Evolutionary conservation across 2,888 invertebrate genomes (phyloP).

Genomic region (Graphium colonna): DNA sequence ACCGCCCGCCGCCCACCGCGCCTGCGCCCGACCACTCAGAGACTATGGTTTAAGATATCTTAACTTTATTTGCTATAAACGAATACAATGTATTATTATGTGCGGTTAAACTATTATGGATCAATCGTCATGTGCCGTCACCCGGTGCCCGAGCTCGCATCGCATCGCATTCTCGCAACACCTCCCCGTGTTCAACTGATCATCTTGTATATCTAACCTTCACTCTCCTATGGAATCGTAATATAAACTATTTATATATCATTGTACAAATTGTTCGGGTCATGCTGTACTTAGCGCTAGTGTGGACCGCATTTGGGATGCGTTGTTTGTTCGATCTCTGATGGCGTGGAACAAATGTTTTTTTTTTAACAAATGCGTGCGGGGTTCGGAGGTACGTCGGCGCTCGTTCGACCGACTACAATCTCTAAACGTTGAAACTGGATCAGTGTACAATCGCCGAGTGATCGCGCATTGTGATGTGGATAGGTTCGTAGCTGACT

Average conservation of each 20-base stretch:
- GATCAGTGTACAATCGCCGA: conserved; percentile 57
- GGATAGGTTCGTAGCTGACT: conserved; percentile 75
- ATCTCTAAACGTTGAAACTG: conserved; percentile 53
- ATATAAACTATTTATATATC: conserved; percentile 15
- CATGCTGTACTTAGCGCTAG: conserved; percentile 39
- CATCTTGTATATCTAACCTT: conserved; percentile 8
- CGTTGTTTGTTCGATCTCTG: conserved; percentile 65
- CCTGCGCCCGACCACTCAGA: conserved; percentile 73
- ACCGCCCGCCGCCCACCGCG: conserved; percentile 65
- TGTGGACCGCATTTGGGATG: conserved; percentile 45
- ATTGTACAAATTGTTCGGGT: conserved; percentile 39
- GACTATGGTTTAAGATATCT: conserved; percentile 80
- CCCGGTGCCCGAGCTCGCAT: conserved; percentile 60
- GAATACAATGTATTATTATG: conserved; percentile 77
- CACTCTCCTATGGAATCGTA: conserved; percentile 9
- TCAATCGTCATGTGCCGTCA: conserved; percentile 66
- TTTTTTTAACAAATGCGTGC: too few species aligned
- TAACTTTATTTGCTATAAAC: conserved; percentile 78
- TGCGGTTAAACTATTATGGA: conserved; percentile 62
- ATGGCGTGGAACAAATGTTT: conserved; percentile 72
- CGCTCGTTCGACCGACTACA: conserved; percentile 47
- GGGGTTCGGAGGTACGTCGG: too few species aligned
- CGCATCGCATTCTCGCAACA: conserved; percentile 24
- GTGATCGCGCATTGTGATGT: conserved; percentile 75
- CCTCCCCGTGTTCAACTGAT: neutral